These are phyloP conservation scores for Psilopsiagon aurifrons DNA, from an alignment of 2,113 vertebrate genomes.

Conservation along the genomic window DNA sequence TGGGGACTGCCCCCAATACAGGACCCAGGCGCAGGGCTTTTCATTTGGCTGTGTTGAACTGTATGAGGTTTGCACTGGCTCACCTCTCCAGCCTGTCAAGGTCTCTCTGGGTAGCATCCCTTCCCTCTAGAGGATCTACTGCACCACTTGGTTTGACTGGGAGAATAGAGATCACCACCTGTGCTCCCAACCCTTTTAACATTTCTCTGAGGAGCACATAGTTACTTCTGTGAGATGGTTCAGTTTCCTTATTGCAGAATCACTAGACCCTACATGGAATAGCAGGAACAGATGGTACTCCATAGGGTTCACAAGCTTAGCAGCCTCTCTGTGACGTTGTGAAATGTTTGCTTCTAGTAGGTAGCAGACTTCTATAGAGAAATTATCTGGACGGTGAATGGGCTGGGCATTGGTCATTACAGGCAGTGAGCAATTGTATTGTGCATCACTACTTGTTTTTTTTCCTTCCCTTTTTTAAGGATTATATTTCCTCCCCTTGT, in stretches of 20 bases:
- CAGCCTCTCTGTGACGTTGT: rapidly evolving
- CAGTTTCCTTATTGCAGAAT: neutral
- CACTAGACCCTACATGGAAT: neutral
- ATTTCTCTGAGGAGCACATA: neutral
- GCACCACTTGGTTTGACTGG: neutral
- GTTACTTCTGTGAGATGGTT: neutral
- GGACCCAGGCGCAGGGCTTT: neutral
- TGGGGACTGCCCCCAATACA: neutral
- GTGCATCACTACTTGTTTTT: neutral
- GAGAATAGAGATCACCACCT: neutral
- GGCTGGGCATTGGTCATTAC: neutral
- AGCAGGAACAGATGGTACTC: neutral
- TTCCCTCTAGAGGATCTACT: neutral
- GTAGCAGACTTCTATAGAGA: neutral
- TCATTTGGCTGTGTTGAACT: neutral
- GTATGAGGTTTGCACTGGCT: neutral
- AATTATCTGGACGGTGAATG: neutral
- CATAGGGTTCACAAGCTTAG: neutral
- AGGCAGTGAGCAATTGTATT: neutral
- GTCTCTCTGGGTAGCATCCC: neutral
- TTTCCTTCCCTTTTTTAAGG: neutral
- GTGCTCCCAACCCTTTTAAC: neutral
- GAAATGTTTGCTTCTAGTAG: neutral
- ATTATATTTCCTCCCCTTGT: neutral
- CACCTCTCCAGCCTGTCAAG: neutral